Evolutionary conservation across 2,113 vertebrate genomes (phyloP).

Genomic region (Cyphomyrus plagiostoma): DNA sequence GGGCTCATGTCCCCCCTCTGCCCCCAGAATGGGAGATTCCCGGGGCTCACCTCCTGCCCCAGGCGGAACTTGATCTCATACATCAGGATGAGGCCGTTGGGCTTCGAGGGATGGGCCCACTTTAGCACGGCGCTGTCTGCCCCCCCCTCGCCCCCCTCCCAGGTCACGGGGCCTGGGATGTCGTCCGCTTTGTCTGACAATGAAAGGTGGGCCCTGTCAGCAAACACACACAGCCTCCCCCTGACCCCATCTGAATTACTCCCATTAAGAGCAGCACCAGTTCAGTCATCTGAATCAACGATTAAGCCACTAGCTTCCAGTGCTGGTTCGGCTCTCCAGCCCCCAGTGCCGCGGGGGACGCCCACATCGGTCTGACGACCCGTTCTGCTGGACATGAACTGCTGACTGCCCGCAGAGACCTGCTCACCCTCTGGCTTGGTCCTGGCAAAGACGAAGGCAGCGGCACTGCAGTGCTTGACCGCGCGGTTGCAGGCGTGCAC

Average conservation of each 20-base stretch:
- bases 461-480: slow-evolving; percentile 82
- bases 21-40: no score
- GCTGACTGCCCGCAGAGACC: not conserved
- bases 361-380: not conserved
- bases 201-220: not conserved
- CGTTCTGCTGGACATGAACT: not conserved
- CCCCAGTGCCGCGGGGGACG: not conserved
- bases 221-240: not conserved
- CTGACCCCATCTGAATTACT: not conserved
- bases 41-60: slow-evolving; percentile 69
- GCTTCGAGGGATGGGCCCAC: slow-evolving; percentile 77
- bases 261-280: not conserved
- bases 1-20: not conserved
- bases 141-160: slow-evolving; percentile 58
- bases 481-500: slow-evolving; percentile 92
- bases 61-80: slow-evolving; percentile 90
- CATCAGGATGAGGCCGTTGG: slow-evolving; percentile 90
- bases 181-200: slow-evolving; percentile 86
- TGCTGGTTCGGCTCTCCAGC: not conserved
- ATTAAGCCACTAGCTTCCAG: not conserved
- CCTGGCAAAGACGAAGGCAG: slow-evolving; percentile 89
- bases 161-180: slow-evolving; percentile 75
- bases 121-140: slow-evolving; percentile 78
- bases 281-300: not conserved
- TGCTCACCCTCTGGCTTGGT: slow-evolving; percentile 87